Conservation (phyloP, 2,888 invertebrate species). For the Hirtodrosophila cameraria region DNA sequence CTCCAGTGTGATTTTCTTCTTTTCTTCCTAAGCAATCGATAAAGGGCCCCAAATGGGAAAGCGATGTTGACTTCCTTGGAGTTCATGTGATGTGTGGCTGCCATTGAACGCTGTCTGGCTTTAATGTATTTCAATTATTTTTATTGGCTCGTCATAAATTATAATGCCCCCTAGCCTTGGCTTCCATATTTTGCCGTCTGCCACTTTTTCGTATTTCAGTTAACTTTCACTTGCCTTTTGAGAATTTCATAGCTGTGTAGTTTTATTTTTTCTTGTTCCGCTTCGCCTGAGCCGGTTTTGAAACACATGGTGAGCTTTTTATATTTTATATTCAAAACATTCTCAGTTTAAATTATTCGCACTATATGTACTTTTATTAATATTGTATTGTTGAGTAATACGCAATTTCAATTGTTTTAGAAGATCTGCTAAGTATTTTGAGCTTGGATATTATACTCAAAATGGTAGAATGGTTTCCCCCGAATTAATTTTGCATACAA, state of each 20-base stretch:
- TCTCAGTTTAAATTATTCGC: too few relatives aligned
- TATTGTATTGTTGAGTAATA: too few relatives aligned
- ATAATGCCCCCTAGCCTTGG: slow-evolving; percentile 63
- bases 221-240: slow-evolving; percentile 25
- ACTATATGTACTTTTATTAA: too few relatives aligned
- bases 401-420: too few relatives aligned
- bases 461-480: too few relatives aligned
- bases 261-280: slow-evolving; percentile 9
- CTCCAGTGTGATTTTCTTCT: slow-evolving; percentile 27
- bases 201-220: slow-evolving; percentile 1
- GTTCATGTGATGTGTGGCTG: slow-evolving; percentile 42
- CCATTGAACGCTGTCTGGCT: too few relatives aligned
- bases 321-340: too few relatives aligned
- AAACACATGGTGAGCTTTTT: slow-evolving; percentile 53
- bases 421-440: too few relatives aligned
- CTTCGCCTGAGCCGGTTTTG: slow-evolving; percentile 6
- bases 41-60: slow-evolving; percentile 2
- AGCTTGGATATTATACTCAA: too few relatives aligned
- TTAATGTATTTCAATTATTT: slow-evolving; percentile 76
- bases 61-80: not conserved
- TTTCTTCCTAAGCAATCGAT: slow-evolving; percentile 49
- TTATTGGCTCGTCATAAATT: slow-evolving; percentile 72
- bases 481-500: too few relatives aligned
- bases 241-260: slow-evolving; percentile 36
- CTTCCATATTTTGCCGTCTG: slow-evolving; percentile 40